phyloP scores from a whole-genome alignment of 2,888 invertebrate genomes.

The Celastrina argiolus region DNA sequence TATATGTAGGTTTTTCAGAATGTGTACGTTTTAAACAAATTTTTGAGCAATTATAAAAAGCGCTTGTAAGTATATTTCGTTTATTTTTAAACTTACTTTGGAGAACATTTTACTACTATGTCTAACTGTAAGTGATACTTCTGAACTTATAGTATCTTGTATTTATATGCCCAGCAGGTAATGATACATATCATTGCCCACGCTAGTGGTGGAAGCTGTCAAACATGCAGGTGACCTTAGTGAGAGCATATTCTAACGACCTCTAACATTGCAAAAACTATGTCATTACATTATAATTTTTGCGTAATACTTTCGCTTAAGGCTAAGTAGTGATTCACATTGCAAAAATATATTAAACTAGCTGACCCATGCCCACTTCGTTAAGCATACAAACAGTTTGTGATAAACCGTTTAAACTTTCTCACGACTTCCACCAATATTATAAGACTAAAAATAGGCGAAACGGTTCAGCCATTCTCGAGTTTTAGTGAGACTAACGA shows the following conservation, averaged over 20 bases:
- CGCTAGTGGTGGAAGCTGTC: slow-evolving; percentile 31
- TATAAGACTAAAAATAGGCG: too few species aligned
- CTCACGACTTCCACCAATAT: too few species aligned
- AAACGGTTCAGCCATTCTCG: too few species aligned
- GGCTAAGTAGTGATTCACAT: neutral
- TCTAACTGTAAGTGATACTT: slow-evolving; percentile 30
- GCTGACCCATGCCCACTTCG: too few species aligned
- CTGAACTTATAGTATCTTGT: slow-evolving; percentile 22
- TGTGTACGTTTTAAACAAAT: too few species aligned
- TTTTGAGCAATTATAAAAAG: too few species aligned
- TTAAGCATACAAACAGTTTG: too few species aligned
- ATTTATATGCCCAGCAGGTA: slow-evolving; percentile 29
- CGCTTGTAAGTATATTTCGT: too few species aligned
- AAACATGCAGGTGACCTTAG: slow-evolving; percentile 27
- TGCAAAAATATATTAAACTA: too few species aligned
- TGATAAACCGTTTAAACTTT: too few species aligned
- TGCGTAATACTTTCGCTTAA: slow-evolving; percentile 14
- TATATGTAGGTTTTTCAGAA: too few species aligned
- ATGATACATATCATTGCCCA: slow-evolving; percentile 16
- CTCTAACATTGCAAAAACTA: slow-evolving; percentile 15
- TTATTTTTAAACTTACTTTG: slow-evolving; percentile 36
- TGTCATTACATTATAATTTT: slow-evolving; percentile 10
- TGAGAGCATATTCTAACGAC: slow-evolving; percentile 16
- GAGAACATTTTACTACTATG: slow-evolving; percentile 33
- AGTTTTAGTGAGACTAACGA: too few species aligned